Conservation (phyloP, 2,797 vertebrate species). For the Poecilia gillii region DNA sequence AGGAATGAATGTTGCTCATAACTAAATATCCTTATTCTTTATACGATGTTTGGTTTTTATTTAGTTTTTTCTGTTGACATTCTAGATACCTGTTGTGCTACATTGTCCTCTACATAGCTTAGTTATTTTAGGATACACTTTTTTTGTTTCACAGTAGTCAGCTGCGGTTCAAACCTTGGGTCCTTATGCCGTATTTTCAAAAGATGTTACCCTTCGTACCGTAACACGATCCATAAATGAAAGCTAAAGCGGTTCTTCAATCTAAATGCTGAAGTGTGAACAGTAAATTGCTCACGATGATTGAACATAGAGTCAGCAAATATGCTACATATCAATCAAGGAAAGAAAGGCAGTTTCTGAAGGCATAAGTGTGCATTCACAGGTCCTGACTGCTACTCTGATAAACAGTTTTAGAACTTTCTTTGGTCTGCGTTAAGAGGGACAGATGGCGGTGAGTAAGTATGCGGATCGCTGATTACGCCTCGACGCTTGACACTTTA, state of each 20-base stretch:
- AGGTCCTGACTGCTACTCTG: neutral
- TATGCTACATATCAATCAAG: neutral
- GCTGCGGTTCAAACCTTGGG: neutral
- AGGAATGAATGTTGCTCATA: neutral
- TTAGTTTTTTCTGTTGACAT: neutral
- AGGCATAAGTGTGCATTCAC: neutral
- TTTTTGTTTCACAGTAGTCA: neutral
- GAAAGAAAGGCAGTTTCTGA: neutral
- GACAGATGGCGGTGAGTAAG: neutral
- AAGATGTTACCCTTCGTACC: neutral
- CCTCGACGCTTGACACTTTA: conserved; percentile 7
- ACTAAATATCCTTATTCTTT: neutral
- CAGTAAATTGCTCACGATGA: neutral
- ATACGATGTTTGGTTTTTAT: neutral
- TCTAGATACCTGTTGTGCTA: neutral
- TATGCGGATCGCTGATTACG: conserved; percentile 24
- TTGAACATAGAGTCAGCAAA: neutral
- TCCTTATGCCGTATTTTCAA: neutral
- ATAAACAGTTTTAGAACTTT: neutral
- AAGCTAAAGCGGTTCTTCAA: neutral
- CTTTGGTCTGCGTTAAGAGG: neutral
- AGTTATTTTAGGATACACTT: neutral
- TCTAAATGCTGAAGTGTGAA: neutral
- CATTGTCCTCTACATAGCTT: neutral
- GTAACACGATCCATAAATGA: neutral